phyloP scores from a whole-genome alignment of 1,140 invertebrate species.

The Orchesella cincta region DNA sequence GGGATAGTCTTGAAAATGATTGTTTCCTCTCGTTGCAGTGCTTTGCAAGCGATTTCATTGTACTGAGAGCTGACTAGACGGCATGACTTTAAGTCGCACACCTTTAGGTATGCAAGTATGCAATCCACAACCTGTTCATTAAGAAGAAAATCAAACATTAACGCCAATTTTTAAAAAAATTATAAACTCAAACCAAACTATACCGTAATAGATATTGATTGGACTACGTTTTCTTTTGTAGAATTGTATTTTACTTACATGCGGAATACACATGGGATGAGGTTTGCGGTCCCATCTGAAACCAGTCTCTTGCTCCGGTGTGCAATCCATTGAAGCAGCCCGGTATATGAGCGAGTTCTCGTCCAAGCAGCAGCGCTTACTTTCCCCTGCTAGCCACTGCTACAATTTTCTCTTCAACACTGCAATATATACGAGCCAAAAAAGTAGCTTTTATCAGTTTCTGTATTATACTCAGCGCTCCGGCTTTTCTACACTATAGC shows the following conservation, averaged over 20 bases:
- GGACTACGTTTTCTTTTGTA: neutral
- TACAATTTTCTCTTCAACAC: neutral
- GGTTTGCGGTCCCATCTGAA: slow-evolving; percentile 22
- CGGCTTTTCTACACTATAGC: too few species aligned
- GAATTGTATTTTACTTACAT: slow-evolving; percentile 3
- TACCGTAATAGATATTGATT: too few species aligned
- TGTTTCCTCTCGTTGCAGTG: slow-evolving; percentile 1
- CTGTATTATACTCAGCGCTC: too few species aligned
- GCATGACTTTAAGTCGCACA: neutral
- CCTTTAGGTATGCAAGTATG: neutral
- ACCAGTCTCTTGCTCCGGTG: neutral
- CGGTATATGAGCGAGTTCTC: neutral
- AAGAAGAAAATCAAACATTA: slow-evolving; percentile 17
- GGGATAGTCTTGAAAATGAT: slow-evolving; percentile 1
- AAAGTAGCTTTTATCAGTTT: too few species aligned
- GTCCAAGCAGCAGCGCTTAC: neutral
- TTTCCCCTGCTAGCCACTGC: neutral
- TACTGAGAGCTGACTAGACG: slow-evolving; percentile 29
- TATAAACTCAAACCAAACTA: neutral
- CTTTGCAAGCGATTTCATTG: slow-evolving; percentile 22
- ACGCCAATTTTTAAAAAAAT: slow-evolving; percentile 1
- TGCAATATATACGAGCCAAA: slow-evolving; percentile 8
- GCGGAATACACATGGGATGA: slow-evolving; percentile 28
- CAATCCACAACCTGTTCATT: slow-evolving; percentile 25
- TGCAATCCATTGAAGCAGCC: neutral